Conservation (phyloP, 2,113 vertebrate species). For the Mormoops blainvillei region DNA sequence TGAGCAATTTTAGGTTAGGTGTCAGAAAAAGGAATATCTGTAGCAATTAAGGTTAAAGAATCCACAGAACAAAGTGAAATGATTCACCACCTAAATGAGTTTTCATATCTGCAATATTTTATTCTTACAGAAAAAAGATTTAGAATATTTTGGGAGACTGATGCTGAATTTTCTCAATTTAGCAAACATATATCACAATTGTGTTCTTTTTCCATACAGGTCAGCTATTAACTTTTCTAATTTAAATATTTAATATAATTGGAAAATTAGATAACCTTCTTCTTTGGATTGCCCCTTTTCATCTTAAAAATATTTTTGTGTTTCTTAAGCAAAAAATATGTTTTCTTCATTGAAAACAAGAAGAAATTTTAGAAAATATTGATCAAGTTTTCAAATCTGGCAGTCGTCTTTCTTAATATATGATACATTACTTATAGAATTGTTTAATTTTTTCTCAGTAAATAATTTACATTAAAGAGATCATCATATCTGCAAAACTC, state of each 20-base stretch:
- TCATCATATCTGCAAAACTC: neutral
- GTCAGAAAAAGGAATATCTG: neutral
- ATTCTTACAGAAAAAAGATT: neutral
- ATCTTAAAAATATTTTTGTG: neutral
- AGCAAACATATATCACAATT: neutral
- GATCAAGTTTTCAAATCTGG: neutral
- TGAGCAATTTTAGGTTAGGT: neutral
- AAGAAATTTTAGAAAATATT: slow-evolving; percentile 10
- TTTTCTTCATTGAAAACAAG: neutral
- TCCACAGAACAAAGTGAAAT: neutral
- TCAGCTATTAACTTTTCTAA: neutral
- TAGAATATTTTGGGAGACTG: neutral
- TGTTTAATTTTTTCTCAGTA: neutral
- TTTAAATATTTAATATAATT: slow-evolving; percentile 13
- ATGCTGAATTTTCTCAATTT: neutral
- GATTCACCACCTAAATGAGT: neutral
- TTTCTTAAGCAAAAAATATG: neutral
- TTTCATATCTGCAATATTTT: neutral
- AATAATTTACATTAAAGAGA: neutral
- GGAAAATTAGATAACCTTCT: neutral
- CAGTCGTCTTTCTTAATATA: neutral
- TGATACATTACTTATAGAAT: neutral
- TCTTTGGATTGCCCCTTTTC: neutral
- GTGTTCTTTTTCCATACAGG: neutral
- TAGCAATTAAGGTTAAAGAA: neutral